Conservation (phyloP, 1,140 invertebrate species). For the Cylas formicarius region DNA sequence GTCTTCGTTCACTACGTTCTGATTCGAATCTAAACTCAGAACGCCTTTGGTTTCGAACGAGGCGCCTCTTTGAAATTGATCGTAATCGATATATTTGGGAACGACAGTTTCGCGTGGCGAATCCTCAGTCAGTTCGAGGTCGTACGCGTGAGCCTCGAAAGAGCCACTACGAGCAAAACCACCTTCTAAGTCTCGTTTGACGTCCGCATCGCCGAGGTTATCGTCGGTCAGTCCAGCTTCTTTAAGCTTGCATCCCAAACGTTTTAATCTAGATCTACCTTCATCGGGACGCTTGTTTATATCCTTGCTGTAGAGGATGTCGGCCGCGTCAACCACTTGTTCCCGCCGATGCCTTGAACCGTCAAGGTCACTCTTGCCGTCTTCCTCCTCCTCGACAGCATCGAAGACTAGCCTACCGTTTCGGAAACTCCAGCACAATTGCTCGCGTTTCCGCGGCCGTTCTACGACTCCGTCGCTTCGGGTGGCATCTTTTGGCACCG, state of each 20-base stretch:
- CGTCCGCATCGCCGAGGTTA: too few relatives aligned
- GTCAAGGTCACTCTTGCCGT: constrained; percentile 18
- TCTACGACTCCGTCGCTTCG: not conserved
- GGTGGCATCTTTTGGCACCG: not conserved
- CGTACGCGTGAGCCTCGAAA: not conserved
- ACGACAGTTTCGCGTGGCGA: too few relatives aligned
- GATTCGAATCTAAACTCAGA: constrained; percentile 25
- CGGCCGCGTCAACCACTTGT: constrained; percentile 8
- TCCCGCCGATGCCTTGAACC: constrained; percentile 1
- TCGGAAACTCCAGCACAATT: constrained; percentile 31
- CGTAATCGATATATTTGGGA: too few relatives aligned
- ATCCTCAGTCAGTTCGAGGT: not conserved
- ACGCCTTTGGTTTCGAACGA: not conserved
- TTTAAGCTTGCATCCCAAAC: constrained; percentile 35
- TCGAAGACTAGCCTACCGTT: constrained; percentile 33
- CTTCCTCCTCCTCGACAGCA: constrained; percentile 19
- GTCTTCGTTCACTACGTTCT: constrained; percentile 18
- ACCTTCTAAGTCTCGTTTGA: constrained; percentile 25
- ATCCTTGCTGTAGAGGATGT: constrained; percentile 29
- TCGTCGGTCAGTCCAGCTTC: constrained; percentile 31
- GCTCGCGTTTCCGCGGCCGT: constrained; percentile 1
- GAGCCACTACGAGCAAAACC: not conserved
- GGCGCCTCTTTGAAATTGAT: constrained; percentile 7
- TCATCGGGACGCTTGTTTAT: constrained; percentile 30
- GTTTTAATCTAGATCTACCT: constrained; percentile 27